Percentiles rank a stretch among this genome's conserved stretches.
These are phyloP conservation scores for Regulus satrapa DNA, from an alignment of 2,113 vertebrate genomes.

Conservation along the genomic window DNA sequence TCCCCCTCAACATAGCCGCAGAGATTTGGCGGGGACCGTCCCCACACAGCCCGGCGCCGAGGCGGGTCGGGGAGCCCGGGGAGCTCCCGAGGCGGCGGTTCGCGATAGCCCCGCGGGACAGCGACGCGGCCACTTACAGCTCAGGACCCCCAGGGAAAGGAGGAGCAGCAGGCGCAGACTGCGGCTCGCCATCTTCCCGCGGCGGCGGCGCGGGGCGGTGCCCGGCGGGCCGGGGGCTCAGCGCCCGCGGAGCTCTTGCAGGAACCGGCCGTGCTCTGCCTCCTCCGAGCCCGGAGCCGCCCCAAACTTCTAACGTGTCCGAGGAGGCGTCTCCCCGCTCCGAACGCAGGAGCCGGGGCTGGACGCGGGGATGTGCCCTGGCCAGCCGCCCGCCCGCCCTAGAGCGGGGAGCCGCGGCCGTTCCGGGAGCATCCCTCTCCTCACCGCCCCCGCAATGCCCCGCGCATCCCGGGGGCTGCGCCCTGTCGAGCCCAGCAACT, in stretches of 20 bases:
- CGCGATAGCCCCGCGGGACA: neutral
- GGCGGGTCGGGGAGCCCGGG: neutral
- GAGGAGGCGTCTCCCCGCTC: neutral
- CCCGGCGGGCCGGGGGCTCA: neutral
- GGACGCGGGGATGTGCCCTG: neutral
- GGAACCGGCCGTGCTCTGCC: accelerated
- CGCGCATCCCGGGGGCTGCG: neutral
- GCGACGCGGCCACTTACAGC: slow-evolving; percentile 49
- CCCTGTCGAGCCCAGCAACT: accelerated
- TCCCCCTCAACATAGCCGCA: too few relatives aligned
- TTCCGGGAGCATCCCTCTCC: neutral
- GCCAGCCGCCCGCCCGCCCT: neutral
- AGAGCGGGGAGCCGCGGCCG: neutral
- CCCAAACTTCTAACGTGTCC: neutral
- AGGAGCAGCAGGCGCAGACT: neutral
- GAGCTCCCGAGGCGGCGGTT: neutral
- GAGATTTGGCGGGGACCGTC: too few relatives aligned
- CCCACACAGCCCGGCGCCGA: neutral
- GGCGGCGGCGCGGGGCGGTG: neutral
- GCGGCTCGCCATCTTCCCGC: slow-evolving; percentile 50
- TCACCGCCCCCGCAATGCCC: neutral
- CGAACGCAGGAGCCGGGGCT: neutral
- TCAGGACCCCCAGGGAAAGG: neutral
- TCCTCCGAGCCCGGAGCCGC: neutral
- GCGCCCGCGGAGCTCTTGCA: neutral